Base-by-base conservation (phyloP, 2,888 invertebrate genomes). In the Galeopsomyia nigrocyanea region DNA sequence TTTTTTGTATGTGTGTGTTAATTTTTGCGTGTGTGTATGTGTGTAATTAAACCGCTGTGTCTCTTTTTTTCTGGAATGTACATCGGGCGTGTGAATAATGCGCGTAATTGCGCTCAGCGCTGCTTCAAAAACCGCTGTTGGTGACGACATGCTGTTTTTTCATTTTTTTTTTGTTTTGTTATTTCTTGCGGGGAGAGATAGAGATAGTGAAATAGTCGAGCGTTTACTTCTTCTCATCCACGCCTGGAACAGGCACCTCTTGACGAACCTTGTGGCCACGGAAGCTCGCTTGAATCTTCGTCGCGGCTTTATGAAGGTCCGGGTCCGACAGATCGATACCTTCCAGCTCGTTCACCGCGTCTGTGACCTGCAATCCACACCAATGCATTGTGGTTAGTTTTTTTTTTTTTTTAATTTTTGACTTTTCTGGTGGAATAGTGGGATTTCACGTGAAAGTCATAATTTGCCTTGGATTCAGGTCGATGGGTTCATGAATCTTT, bases 221-320 rank as follows among this genome's bases (percentile, higher is more conserved):
- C 50, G 55, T 71, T 51, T 82, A 80, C 77, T 82, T 83, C 78
- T 85, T 81, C 31, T 73, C 77, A 26, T 80, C 80, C 22, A 68
- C 60, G 22, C 60, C 75, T 21, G 78, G 74, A 19, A 73, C 71
- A 26, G 75, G 65, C 53, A 83, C 86, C 69, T 94, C 94, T 87
- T 94, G 94, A 88, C 95, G 95, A 69, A 92, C 93, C 89, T 94
- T 94, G 88, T 95, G 95, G 75, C 95, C 95, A 77, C 96, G 92
- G 92, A 96, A 96, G 62, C 95, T 95, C 68, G 96, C 95, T 85
- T 96, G 96, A 77, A 96, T 96, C 88, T 95, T 96, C 75, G 95
- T 94, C 39, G 96, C 96, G 0, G 96, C 96, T 85, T 95, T 94
- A 87, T 95, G 92, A 81, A 96, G 88, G 79, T 95, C 94, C 19